Evolutionary conservation across 2,113 vertebrate genomes (phyloP).

Genomic region (Lucifuga dentata): DNA sequence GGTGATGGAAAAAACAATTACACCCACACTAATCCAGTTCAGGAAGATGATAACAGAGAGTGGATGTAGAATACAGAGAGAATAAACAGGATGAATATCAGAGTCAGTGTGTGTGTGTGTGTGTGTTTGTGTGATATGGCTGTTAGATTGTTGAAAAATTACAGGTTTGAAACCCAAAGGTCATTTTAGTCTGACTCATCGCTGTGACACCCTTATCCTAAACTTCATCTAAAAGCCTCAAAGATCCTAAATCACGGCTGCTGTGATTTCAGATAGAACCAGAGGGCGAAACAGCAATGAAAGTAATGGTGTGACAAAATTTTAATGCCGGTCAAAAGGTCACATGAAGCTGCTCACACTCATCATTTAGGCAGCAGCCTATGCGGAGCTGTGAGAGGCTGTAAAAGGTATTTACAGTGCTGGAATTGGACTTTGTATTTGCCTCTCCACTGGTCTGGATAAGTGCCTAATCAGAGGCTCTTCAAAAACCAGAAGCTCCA

Average conservation of each 20-base stretch:
- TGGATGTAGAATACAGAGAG: too few relatives aligned
- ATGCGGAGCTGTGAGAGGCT: conserved; percentile 11
- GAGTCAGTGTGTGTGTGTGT: too few relatives aligned
- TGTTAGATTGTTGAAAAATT: too few relatives aligned
- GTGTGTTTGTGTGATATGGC: too few relatives aligned
- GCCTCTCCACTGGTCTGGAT: conserved; percentile 41
- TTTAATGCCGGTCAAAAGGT: conserved; percentile 12
- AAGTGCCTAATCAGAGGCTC: conserved; percentile 26
- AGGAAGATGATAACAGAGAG: background rate
- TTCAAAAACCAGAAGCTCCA: conserved; percentile 18
- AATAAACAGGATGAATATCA: too few relatives aligned
- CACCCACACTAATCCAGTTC: conserved; percentile 8
- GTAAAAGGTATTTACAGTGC: conserved; percentile 34
- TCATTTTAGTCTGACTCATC: too few relatives aligned
- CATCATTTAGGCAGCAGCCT: background rate
- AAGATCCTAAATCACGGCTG: background rate
- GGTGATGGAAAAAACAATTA: background rate
- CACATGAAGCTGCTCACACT: conserved; percentile 1
- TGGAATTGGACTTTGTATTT: conserved; percentile 23
- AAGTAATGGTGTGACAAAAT: background rate
- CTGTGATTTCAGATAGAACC: background rate
- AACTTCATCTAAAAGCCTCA: background rate
- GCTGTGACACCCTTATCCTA: too few relatives aligned
- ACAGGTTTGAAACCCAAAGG: too few relatives aligned
- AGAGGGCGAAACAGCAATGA: background rate